phyloP scores from a whole-genome alignment of 1,140 invertebrate genomes.

The Ylistrum balloti region DNA sequence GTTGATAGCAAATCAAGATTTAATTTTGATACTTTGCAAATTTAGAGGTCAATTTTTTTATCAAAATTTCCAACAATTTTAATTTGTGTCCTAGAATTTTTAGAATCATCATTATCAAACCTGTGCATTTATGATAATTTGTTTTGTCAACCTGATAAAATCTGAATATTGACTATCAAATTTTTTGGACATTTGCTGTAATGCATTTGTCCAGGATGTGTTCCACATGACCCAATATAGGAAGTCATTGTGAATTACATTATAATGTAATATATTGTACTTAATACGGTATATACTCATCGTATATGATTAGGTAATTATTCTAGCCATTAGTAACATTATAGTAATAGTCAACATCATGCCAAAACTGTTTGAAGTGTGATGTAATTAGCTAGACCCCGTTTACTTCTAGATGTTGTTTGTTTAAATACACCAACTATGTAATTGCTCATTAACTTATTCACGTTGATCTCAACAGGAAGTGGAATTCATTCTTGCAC shows the following conservation, averaged over 20 bases:
- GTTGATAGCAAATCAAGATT: no score
- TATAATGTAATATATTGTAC: background rate
- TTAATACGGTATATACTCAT: background rate
- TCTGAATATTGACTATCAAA: background rate
- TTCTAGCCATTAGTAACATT: background rate
- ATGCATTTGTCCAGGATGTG: background rate
- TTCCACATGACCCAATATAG: background rate
- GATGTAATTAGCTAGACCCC: background rate
- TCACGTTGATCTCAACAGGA: background rate
- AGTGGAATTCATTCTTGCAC: background rate
- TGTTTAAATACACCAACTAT: background rate
- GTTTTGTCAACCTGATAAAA: no score
- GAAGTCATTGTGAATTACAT: background rate
- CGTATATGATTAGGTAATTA: background rate
- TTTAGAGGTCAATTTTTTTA: no score
- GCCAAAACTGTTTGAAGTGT: background rate
- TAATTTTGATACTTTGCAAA: no score
- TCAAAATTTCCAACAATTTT: no score
- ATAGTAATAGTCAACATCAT: background rate
- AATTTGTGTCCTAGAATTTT: no score
- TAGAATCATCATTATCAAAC: no score
- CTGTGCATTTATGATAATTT: no score
- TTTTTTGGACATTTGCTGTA: background rate
- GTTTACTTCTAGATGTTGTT: background rate
- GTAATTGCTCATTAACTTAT: background rate